A percentile compares a stretch with the other conserved stretches of the same genome.
These are phyloP conservation scores for Vesta saturnalis DNA, from an alignment of 2,888 invertebrate species.

Conservation along the genomic window DNA sequence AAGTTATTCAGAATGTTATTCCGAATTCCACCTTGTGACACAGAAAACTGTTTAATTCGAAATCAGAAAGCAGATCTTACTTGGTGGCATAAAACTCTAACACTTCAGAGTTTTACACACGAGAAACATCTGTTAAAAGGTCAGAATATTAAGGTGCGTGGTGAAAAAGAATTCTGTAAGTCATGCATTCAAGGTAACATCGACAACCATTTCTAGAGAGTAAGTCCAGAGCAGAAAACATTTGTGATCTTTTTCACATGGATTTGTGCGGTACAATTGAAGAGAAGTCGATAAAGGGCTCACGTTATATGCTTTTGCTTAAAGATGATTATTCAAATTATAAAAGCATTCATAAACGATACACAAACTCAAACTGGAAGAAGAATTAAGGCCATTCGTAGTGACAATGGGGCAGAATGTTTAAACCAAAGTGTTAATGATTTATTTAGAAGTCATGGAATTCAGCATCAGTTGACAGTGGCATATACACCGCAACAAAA, in stretches of 20 bases:
- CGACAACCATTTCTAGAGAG: no score
- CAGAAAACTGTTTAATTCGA: neutral
- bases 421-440: neutral
- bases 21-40: neutral
- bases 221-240: no score
- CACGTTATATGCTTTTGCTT: no score
- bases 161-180: neutral
- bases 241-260: neutral
- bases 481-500: neutral
- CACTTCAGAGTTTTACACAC: no score
- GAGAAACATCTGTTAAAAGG: no score
- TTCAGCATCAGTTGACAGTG: no score
- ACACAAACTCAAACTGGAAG: neutral
- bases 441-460: no score
- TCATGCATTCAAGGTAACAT: no score
- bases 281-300: no score
- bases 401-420: no score
- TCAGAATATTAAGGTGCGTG: neutral
- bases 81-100: no score
- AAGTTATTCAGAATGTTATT: neutral
- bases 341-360: neutral
- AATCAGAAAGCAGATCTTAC: neutral
- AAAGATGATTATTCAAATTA: no score
- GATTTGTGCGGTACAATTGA: neutral
- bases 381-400: neutral